Evolutionary conservation across 2,888 invertebrate species (phyloP), one percentile per base, ranked within the genome.

Genomic region (Heliconius ismenius): DNA sequence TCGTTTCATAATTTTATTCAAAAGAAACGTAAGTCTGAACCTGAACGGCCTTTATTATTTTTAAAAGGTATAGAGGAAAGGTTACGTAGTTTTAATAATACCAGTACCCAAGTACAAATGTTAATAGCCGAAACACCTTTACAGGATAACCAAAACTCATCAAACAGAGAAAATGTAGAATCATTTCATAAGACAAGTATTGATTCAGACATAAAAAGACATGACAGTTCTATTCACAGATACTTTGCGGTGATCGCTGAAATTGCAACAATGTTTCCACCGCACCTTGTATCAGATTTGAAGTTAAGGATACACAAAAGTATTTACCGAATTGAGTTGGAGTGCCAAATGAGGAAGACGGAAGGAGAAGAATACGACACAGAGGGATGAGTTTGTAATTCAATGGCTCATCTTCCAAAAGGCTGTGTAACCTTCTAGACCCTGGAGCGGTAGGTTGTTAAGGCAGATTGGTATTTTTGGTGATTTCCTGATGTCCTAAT

Each of bases 181-280:
- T n/a, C n/a, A 21, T 3, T 58, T n/a, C 10, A 58, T n/a, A n/a
- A n/a, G 58, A 58, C 10, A n/a, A 58, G 1, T 58, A 3, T 58
- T 58, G 58, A 11, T n/a, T 58, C 58, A n/a, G 58, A 58, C 10
- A 1, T 58, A 58, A 58, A 11, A n/a, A 21, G n/a, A 58, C 58
- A 58, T 58, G 58, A 58, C 10, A n/a, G n/a, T 58, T n/a, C 58
- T n/a, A 58, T 58, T 58, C 58, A 58, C 58, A 58, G 58, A n/a
- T 58, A n/a, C 58, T 58, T 58, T 58, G 58, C 58, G n/a, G 58
- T n/a, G n/a, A 58, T 58, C n/a, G 58, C 58, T n/a, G 58, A n/a
- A 58, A n/a, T 58, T n/a, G 58, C 58, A 58, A 58, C n/a, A n/a
- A 58, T n/a, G 58, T 58, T 58, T n/a, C 58, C 58, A n/a, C 58